Conservation (phyloP, 2,113 vertebrate genomes). For the Callopanchax toddi region DNA sequence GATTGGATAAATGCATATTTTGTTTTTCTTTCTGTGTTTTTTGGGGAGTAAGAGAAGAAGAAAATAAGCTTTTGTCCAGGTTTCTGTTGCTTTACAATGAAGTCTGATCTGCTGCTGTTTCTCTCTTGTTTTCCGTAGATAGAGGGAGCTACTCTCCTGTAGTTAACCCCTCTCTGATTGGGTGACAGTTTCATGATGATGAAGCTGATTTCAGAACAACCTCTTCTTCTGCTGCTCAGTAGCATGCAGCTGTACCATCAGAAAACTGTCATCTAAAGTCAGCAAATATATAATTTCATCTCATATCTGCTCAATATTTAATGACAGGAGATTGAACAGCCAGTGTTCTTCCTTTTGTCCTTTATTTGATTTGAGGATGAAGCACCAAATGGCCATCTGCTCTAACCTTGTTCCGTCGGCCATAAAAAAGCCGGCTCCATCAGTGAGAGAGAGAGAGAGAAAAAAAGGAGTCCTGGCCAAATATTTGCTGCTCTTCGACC, state of each 20-base stretch:
- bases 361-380: constrained; percentile 63
- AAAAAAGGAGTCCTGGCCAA: constrained; percentile 69
- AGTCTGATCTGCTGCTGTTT: neutral
- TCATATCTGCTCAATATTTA: constrained; percentile 50
- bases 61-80: neutral
- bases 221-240: neutral
- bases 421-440: constrained; percentile 71
- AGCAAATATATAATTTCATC: constrained; percentile 1
- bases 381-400: constrained; percentile 63
- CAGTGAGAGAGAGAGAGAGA: constrained; percentile 32
- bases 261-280: neutral
- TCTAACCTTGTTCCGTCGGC: constrained; percentile 66
- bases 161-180: constrained; percentile 22
- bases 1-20: neutral
- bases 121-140: constrained; percentile 59
- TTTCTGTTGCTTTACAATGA: neutral
- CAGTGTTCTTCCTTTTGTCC: constrained; percentile 23
- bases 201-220: constrained; percentile 14
- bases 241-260: neutral
- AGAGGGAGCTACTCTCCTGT: constrained; percentile 71
- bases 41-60: neutral
- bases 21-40: neutral
- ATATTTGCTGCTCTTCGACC: constrained; percentile 81
- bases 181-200: constrained; percentile 18
- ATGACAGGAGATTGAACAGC: constrained; percentile 54